A percentile compares a stretch with the other conserved stretches of the same genome.
phyloP scores from a whole-genome alignment of 2,888 invertebrate genomes.

The Halictus quadricinctus region DNA sequence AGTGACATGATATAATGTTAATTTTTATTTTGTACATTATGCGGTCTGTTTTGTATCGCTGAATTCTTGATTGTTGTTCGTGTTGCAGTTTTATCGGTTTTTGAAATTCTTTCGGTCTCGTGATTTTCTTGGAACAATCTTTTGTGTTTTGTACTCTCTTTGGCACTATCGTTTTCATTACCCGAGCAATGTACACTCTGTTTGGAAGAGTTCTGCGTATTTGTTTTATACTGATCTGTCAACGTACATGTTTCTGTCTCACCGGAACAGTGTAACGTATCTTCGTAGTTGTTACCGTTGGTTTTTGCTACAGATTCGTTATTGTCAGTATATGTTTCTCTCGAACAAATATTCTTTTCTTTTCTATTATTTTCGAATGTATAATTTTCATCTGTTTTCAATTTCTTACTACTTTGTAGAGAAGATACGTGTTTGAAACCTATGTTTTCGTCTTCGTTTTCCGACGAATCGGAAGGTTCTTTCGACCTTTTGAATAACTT shows the following conservation, averaged over 20 bases:
- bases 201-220: neutral
- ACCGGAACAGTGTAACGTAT: neutral
- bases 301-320: neutral
- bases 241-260: neutral
- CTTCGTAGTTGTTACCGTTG: neutral
- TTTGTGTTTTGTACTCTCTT: neutral
- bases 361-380: neutral
- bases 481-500: slow-evolving; percentile 16
- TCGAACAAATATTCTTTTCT: neutral
- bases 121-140: neutral
- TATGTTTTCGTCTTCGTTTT: neutral
- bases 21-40: slow-evolving; percentile 32
- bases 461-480: neutral
- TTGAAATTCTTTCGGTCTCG: neutral
- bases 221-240: neutral
- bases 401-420: neutral
- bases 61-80: neutral
- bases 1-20: neutral
- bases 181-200: neutral
- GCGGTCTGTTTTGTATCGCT: slow-evolving; percentile 1
- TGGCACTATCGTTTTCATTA: neutral
- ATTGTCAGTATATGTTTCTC: neutral
- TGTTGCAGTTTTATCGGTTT: neutral
- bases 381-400: neutral
- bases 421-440: neutral